Conservation (phyloP, 2,113 vertebrate species). For the Microtus richardsoni region DNA sequence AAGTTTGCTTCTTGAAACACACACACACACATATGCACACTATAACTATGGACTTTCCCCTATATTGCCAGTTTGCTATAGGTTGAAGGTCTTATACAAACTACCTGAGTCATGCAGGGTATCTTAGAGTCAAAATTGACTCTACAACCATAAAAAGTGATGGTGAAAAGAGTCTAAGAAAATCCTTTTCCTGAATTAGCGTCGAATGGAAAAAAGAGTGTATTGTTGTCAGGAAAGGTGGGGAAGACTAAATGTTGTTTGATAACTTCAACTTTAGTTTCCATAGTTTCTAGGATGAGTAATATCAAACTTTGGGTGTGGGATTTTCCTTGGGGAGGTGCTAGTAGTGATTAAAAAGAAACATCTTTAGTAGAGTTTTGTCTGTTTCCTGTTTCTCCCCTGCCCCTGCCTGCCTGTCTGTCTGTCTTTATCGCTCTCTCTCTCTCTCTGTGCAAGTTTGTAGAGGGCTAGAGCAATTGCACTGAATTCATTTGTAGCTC, state of each 20-base stretch:
- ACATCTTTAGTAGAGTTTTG: neutral
- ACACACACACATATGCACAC: neutral
- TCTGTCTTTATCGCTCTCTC: neutral
- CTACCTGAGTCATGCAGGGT: neutral
- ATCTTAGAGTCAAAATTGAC: conserved; percentile 17
- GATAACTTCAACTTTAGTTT: neutral
- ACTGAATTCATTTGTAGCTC: conserved; percentile 36
- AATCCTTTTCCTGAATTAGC: conserved; percentile 43
- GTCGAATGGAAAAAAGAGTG: neutral
- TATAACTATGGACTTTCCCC: neutral
- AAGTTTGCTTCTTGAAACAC: neutral
- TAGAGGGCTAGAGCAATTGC: neutral
- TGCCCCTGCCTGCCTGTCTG: too few species aligned
- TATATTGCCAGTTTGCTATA: neutral
- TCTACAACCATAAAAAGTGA: conserved; percentile 19
- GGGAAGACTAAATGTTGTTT: neutral
- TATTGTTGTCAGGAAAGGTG: conserved; percentile 47
- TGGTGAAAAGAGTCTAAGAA: conserved; percentile 7
- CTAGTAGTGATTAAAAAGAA: conserved; percentile 13
- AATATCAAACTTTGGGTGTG: neutral
- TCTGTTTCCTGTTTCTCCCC: too few species aligned
- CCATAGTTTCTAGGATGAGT: neutral
- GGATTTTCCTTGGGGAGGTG: neutral
- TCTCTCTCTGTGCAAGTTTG: neutral
- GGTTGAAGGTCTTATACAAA: neutral